Evolutionary conservation across 2,888 invertebrate species (phyloP), one percentile per base, ranked within the genome.

Genomic region (Empis livida): DNA sequence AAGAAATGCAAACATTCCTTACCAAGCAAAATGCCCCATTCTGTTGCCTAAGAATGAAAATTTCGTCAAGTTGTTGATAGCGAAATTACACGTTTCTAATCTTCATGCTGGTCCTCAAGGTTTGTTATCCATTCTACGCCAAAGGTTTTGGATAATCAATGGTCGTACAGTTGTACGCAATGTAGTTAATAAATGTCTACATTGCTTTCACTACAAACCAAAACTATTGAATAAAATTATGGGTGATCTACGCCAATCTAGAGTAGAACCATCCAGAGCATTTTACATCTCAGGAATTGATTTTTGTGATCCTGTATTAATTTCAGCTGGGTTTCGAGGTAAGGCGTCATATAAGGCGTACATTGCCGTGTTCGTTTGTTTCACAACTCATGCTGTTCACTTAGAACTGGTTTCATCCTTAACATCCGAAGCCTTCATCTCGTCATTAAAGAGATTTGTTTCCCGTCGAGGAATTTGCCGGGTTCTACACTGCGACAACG

Each of bases 351-450:
- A 45, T 10, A 56, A 54, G 35, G 44, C 49, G 0, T 54, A 51
- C 42, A 17, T 52, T 8, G 51, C 46, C n/a, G 44, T 51, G 2
- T 54, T 53, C 10, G 49, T 51, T 10, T 51, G 46, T 20, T 51
- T 51, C 10, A 10, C 48, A 5, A 51, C 49, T 1, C 51, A 53
- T 23, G 53, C 54, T 2, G 48, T 53, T 9, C 51, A 53, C 32
- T 27, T 55, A 9, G 53, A 55, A 45, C 43, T 52, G 3, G 56
- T 56, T 5, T 44, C 48, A 2, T 50, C 51, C 39, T 39, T 54
- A n/a, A 45, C 54, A 5, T 39, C 49, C 13, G 46, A 51, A 2
- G 50, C 46, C 11, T 54, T 51, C 40, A 47, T 54, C 14, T 49
- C 49, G 1, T 43, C 49, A 2, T 16, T 54, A 9, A 51, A 50